Base-by-base conservation (phyloP, 1,140 invertebrate genomes). In the Heliconius eleuchia region DNA sequence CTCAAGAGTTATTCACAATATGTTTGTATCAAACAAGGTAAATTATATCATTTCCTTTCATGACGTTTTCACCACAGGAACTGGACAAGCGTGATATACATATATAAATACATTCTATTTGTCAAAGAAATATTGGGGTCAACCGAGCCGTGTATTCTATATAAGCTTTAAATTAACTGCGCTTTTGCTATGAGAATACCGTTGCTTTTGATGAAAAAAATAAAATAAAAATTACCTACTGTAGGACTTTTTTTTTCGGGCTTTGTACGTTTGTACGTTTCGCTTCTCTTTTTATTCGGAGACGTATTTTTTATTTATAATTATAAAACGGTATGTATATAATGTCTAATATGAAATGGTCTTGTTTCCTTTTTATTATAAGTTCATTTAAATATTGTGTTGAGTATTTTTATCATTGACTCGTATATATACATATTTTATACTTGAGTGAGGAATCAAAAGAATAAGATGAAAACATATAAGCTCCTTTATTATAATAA, bases 161-260 rank as follows among this genome's bases (percentile, higher is more conserved):
- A 76, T 76, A 76, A 76, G 74, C 57, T 76, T 34, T 34, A 76
- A 76, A 76, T 76, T 76, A 76, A 37, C 74, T 66, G 57, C 73
- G 19, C 60, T 76, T 76, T 76, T 76, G 60, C 57, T 23, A 60
- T 46, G 74, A 60, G 57, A 75, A 30, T 60, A 57, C 7, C 50
- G 52, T 74, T 37, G 34, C 73, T 74, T 74, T 73, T 74, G 30
- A 57, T 34, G 34, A 55, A 52, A 34, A 74, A 37, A 37, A 6
- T 34, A 34, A 37, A 74, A 74, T 74, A 74, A 74, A 60, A 74
- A 74, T 57, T 57, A 46, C 13, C 42, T 46, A 37, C 30, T 55
- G 73, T 74, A 34, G 30, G 9, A 74, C 46, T 18, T 46, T 46
- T 4, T 42, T 42, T 42, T 42, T 42, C 42, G 42, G 42, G 50